phyloP scores from a whole-genome alignment of 30 jellyfish, hydroid and myxozoan species.

The Aurelia sp. region DNA sequence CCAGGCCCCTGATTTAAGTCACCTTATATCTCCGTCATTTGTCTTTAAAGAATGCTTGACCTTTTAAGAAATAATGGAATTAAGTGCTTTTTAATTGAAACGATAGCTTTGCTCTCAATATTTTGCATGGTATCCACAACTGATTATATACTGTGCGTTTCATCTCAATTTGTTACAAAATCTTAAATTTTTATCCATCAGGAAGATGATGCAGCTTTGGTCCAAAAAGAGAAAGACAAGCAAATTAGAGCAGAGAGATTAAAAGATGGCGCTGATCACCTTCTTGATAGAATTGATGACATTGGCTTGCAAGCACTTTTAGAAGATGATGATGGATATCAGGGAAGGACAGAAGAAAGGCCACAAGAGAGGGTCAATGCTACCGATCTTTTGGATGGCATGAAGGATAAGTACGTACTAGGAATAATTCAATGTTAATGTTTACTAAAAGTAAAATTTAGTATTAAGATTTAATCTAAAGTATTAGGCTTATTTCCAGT shows the following conservation, averaged over 20 bases:
- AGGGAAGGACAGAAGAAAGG: slow-evolving; percentile 55
- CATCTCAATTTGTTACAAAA: too few relatives aligned
- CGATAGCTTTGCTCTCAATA: too few relatives aligned
- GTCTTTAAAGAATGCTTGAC: too few relatives aligned
- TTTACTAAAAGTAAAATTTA: too few relatives aligned
- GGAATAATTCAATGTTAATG: not conserved
- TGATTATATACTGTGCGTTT: too few relatives aligned
- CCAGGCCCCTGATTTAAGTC: too few relatives aligned
- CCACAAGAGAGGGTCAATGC: slow-evolving; percentile 91
- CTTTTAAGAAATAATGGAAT: too few relatives aligned
- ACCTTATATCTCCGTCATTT: too few relatives aligned
- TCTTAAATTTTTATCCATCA: not conserved
- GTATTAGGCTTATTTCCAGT: too few relatives aligned
- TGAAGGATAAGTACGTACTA: slow-evolving; percentile 76
- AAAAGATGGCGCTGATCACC: slow-evolving; percentile 64
- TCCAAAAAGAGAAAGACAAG: slow-evolving; percentile 71
- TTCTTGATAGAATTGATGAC: slow-evolving; percentile 82
- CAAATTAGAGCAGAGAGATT: slow-evolving; percentile 57
- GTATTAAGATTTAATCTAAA: too few relatives aligned
- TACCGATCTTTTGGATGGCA: slow-evolving; percentile 79
- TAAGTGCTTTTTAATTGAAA: too few relatives aligned
- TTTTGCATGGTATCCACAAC: too few relatives aligned
- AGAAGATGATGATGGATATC: slow-evolving; percentile 71
- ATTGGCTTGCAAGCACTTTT: slow-evolving; percentile 89
- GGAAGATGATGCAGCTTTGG: slow-evolving; percentile 91